These are phyloP conservation scores for Spizaetus ornatus DNA, from an alignment of 2,113 vertebrate species.

Conservation along the genomic window DNA sequence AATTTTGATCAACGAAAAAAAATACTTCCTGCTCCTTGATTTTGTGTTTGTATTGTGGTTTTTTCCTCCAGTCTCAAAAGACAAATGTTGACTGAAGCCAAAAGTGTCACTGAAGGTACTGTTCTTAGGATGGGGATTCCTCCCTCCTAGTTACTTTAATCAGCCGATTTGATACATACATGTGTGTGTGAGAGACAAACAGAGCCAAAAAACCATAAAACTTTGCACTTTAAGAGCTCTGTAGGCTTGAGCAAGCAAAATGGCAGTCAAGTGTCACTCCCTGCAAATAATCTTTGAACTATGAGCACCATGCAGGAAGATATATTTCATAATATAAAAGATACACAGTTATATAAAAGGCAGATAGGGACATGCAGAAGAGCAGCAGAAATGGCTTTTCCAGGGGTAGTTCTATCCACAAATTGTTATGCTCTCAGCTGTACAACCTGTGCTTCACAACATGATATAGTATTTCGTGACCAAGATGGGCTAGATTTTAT, in stretches of 20 bases:
- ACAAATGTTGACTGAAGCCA: background rate
- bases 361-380: background rate
- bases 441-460: background rate
- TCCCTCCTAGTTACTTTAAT: background rate
- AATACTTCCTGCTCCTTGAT: background rate
- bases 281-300: background rate
- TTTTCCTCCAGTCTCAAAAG: conserved; percentile 9
- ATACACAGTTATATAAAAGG: background rate
- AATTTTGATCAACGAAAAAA: background rate
- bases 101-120: background rate
- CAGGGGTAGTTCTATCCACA: background rate
- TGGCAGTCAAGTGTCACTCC: background rate
- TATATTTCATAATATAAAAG: background rate
- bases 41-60: background rate
- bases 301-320: background rate
- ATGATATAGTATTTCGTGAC: background rate
- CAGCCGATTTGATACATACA: background rate
- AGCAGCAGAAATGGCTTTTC: background rate
- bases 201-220: background rate
- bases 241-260: background rate
- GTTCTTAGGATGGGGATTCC: background rate
- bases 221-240: background rate
- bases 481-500: background rate
- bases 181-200: background rate
- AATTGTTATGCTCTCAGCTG: background rate